Evolutionary conservation across 2,113 vertebrate genomes (phyloP).

Genomic region (Apistogramma diplotaenia): DNA sequence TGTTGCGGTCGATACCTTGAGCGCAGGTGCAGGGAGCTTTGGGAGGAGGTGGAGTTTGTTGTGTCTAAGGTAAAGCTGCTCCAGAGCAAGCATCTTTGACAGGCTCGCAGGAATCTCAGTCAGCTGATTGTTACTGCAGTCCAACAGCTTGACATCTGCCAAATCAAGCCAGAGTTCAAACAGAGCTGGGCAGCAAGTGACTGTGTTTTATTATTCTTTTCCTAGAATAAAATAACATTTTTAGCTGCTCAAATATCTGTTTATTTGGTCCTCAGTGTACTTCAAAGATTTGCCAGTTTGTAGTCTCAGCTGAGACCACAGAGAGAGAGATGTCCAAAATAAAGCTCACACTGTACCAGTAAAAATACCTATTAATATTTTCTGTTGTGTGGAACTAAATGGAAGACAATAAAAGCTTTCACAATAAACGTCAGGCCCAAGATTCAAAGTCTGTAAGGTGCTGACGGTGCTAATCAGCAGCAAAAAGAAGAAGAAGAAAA

Average conservation of each 20-base stretch:
- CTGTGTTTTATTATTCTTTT: too few relatives aligned
- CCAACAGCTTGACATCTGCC: slow-evolving; percentile 86
- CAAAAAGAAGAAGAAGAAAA: background rate
- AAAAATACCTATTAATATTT: background rate
- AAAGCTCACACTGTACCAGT: background rate
- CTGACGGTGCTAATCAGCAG: background rate
- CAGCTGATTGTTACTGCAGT: slow-evolving; percentile 90
- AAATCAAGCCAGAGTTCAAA: background rate
- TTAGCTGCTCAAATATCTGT: background rate
- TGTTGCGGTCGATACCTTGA: slow-evolving; percentile 81
- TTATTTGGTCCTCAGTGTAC: background rate
- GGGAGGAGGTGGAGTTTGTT: slow-evolving; percentile 88
- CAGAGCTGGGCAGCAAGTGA: background rate
- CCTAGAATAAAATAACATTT: background rate
- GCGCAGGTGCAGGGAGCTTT: slow-evolving; percentile 76
- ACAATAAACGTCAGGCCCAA: background rate
- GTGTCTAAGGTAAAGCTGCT: slow-evolving; percentile 89
- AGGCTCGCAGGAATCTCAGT: slow-evolving; percentile 82
- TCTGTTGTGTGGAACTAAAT: background rate
- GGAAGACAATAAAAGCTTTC: background rate
- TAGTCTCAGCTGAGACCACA: background rate
- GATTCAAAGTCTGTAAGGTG: background rate
- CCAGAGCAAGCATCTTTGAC: slow-evolving; percentile 83
- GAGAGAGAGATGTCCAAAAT: background rate
- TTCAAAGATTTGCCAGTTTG: background rate